These are phyloP conservation scores for Drosophila kanapiae DNA, from an alignment of 1,140 invertebrate species.

Conservation along the genomic window DNA sequence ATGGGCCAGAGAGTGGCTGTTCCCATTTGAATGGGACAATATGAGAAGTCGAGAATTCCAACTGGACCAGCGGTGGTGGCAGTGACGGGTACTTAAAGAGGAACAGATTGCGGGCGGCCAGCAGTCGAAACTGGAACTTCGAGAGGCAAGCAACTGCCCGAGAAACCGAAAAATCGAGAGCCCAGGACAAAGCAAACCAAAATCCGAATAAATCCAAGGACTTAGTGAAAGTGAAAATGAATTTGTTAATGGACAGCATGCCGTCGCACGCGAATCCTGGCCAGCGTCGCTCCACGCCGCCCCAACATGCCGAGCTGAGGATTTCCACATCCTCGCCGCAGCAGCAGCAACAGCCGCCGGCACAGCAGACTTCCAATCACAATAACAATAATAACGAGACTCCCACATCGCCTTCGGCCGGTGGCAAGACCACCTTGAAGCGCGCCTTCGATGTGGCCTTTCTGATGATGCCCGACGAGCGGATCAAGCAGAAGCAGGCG, in stretches of 20 bases:
- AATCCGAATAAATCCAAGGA: constrained; percentile 1
- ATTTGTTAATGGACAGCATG: constrained; percentile 84
- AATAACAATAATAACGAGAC: constrained; percentile 67
- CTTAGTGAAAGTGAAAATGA: constrained; percentile 62
- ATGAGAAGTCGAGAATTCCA: constrained; percentile 70
- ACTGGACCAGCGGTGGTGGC: constrained; percentile 70
- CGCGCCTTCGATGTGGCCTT: constrained; percentile 95
- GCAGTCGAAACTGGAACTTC: constrained; percentile 80
- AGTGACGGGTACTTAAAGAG: constrained; percentile 78
- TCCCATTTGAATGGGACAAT: constrained; percentile 81
- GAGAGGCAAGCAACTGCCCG: constrained; percentile 53
- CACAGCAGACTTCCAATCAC: constrained; percentile 21
- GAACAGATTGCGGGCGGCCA: constrained; percentile 83
- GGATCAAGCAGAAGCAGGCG: constrained; percentile 89
- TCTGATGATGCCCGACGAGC: constrained; percentile 93
- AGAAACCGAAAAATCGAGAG: neutral
- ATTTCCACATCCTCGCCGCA: constrained; percentile 64
- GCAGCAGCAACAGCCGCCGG: constrained; percentile 31
- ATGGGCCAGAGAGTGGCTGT: constrained; percentile 76
- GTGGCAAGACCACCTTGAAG: constrained; percentile 86
- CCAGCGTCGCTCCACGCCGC: constrained; percentile 59
- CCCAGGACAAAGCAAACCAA: neutral
- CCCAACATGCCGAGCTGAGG: constrained; percentile 65
- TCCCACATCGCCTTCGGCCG: constrained; percentile 24
- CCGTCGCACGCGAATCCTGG: constrained; percentile 61